Conservation (phyloP, 2,113 vertebrate species). For the Mus musculus region DNA sequence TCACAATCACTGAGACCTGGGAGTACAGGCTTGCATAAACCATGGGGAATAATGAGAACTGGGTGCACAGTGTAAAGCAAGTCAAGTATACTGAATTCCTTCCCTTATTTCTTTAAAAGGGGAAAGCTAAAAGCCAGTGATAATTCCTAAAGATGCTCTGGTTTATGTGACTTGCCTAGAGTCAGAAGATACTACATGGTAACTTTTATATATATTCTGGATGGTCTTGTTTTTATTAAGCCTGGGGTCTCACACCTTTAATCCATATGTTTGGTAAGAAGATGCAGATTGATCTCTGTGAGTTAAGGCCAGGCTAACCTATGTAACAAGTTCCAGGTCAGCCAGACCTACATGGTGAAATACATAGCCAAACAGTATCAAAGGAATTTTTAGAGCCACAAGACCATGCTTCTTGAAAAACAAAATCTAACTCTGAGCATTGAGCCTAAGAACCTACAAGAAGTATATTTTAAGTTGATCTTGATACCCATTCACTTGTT, state of each 20-base stretch:
- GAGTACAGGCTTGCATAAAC: neutral
- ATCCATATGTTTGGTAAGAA: neutral
- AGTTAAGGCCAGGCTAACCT: neutral
- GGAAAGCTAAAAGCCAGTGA: neutral
- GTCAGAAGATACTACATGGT: neutral
- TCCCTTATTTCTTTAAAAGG: neutral
- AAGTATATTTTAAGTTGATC: neutral
- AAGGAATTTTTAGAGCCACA: neutral
- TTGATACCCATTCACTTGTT: neutral
- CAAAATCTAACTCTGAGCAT: neutral
- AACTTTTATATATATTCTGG: neutral
- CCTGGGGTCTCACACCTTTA: neutral
- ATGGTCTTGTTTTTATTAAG: slow-evolving; percentile 26
- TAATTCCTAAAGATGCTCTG: neutral
- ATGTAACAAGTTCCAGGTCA: neutral
- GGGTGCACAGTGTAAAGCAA: neutral
- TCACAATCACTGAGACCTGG: neutral
- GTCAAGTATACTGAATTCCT: neutral
- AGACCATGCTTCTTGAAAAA: neutral
- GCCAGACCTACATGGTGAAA: neutral
- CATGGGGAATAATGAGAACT: neutral
- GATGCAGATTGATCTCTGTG: neutral
- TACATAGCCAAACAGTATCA: neutral
- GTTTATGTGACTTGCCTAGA: neutral
- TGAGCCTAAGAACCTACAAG: neutral